Percentiles rank a stretch among this genome's conserved stretches.
phyloP scores from a whole-genome alignment of 2,888 invertebrate species.

The Meghimatium bilineatum region DNA sequence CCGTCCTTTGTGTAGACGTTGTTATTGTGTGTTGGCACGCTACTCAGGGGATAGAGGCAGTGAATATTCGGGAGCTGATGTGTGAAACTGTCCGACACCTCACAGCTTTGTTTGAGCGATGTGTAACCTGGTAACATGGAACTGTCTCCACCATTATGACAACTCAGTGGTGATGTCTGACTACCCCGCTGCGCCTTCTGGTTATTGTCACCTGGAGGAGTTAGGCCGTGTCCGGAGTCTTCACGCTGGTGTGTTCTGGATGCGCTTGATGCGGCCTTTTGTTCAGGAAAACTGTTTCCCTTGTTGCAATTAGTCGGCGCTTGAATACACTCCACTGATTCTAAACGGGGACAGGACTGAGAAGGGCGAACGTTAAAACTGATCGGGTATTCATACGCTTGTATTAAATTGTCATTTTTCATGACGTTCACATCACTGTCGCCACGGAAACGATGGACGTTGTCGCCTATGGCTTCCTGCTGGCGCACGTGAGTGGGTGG shows the following conservation, averaged over 20 bases:
- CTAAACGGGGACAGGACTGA: not conserved
- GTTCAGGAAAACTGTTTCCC: not conserved
- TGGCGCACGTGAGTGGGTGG: conserved; percentile 41
- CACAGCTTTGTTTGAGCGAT: conserved; percentile 6
- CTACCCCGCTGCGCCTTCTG: conserved; percentile 14
- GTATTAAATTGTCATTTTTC: conserved; percentile 35
- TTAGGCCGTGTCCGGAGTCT: conserved; percentile 11
- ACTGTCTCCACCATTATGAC: conserved; percentile 8
- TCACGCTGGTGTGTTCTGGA: not conserved
- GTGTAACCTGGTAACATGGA: not conserved
- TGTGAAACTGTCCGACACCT: not conserved
- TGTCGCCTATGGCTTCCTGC: conserved; percentile 22
- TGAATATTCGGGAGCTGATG: conserved; percentile 6
- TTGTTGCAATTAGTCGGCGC: conserved; percentile 11
- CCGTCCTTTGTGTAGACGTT: conserved; percentile 17
- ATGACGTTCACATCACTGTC: conserved; percentile 9
- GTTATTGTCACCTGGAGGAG: conserved; percentile 29
- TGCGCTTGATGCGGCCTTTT: conserved; percentile 15
- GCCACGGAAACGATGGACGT: conserved; percentile 20
- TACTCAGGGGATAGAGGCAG: not conserved
- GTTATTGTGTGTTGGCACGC: not conserved
- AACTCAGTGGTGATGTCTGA: not conserved
- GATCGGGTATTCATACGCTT: conserved; percentile 29
- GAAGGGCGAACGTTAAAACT: conserved; percentile 23
- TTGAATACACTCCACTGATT: not conserved